Conservation (phyloP, 2,797 vertebrate genomes). For the Saxicola maurus region DNA sequence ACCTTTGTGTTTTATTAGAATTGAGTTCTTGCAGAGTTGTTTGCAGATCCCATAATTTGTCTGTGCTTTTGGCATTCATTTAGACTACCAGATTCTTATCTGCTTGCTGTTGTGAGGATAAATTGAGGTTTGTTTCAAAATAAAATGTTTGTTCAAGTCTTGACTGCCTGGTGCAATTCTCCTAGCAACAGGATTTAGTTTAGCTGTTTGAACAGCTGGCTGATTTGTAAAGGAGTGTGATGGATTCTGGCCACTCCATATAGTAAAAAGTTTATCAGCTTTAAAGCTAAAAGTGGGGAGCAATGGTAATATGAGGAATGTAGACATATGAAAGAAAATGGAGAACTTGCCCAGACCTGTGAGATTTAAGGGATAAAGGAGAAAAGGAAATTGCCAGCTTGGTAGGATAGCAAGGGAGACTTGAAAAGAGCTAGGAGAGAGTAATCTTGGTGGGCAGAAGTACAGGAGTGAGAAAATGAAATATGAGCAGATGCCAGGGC, state of each 20-base stretch:
- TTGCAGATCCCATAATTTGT: conserved; percentile 50
- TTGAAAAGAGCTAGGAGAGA: background rate
- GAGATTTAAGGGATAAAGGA: background rate
- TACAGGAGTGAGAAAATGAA: background rate
- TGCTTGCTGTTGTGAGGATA: conserved; percentile 18
- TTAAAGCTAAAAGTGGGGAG: background rate
- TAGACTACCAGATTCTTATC: conserved; percentile 29
- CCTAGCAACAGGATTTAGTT: conserved; percentile 53
- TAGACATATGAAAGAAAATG: background rate
- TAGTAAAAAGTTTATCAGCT: background rate
- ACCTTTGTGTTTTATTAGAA: conserved; percentile 11
- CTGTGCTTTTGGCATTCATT: conserved; percentile 34
- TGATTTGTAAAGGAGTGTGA: conserved; percentile 5
- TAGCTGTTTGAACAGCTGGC: conserved; percentile 55
- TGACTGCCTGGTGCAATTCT: conserved; percentile 3
- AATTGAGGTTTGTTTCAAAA: conserved; percentile 44
- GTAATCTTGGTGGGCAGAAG: background rate
- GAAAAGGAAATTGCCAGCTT: background rate
- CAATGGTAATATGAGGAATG: background rate
- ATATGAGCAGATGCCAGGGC: background rate
- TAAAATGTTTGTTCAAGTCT: conserved; percentile 20
- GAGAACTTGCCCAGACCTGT: background rate
- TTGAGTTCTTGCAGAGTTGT: conserved; percentile 1
- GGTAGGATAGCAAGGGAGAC: background rate
- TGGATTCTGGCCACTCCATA: background rate